Conservation (phyloP, 2,888 invertebrate species). For the Erannis defoliaria region DNA sequence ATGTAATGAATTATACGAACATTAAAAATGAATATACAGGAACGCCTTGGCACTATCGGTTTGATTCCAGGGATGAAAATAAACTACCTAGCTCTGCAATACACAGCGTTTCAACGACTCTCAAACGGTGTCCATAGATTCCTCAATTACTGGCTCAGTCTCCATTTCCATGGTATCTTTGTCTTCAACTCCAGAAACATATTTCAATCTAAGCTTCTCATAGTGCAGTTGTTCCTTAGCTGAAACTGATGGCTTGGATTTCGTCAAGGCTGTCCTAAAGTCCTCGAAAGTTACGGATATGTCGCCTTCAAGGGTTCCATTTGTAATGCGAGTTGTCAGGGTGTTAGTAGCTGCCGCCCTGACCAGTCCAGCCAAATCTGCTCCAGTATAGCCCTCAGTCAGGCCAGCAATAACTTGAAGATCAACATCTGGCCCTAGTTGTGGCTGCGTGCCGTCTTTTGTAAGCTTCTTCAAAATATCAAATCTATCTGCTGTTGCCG, state of each 20-base stretch:
- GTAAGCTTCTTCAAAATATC: conserved; percentile 96
- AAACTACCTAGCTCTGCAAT: conserved; percentile 51
- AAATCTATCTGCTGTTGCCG: conserved; percentile 91
- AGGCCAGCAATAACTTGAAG: conserved; percentile 90
- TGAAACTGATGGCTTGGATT: conserved; percentile 95
- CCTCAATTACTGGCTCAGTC: conserved; percentile 78
- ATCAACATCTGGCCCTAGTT: conserved; percentile 91
- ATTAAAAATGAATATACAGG: conserved; percentile 28
- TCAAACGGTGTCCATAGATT: conserved; percentile 84
- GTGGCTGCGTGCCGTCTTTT: conserved; percentile 94
- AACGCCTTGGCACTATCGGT: conserved; percentile 69
- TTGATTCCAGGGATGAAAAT: conserved; percentile 51
- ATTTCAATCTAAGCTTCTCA: conserved; percentile 90
- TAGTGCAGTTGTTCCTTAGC: conserved; percentile 92
- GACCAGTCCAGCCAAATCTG: conserved; percentile 96
- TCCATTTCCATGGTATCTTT: conserved; percentile 85
- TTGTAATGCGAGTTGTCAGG: conserved; percentile 91
- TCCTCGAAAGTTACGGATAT: conserved; percentile 89
- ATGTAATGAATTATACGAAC: conserved; percentile 21
- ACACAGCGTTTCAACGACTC: conserved; percentile 58
- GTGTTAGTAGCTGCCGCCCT: conserved; percentile 94
- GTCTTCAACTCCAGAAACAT: conserved; percentile 84
- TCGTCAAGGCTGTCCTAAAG: conserved; percentile 91
- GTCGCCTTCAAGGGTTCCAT: conserved; percentile 82
- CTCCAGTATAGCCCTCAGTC: conserved; percentile 95